Conservation (phyloP, 2,113 vertebrate species). For the Antechinus stuartii region DNA sequence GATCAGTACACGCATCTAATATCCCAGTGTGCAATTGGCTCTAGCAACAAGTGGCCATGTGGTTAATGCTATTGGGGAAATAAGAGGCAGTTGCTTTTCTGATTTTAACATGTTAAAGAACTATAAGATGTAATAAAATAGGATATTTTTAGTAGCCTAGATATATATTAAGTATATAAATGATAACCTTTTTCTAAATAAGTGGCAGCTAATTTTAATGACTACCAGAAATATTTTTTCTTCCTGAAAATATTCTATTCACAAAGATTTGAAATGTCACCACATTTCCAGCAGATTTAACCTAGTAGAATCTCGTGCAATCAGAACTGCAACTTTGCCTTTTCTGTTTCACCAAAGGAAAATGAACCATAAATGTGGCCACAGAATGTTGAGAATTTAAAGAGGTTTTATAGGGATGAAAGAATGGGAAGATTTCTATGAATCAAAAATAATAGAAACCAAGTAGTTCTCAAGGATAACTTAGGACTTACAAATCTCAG, state of each 20-base stretch:
- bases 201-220: constrained; percentile 21
- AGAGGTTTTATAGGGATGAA: not conserved
- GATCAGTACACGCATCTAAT: not conserved
- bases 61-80: constrained; percentile 9
- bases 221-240: not conserved
- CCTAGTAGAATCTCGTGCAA: not conserved
- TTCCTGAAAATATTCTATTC: not conserved
- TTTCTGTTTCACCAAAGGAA: not conserved
- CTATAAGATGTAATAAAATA: not conserved
- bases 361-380: not conserved
- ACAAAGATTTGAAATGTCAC: constrained; percentile 9
- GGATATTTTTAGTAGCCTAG: not conserved
- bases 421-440: not conserved
- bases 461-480: not conserved
- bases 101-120: not conserved
- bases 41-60: constrained; percentile 8
- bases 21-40: not conserved
- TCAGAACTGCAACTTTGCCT: not conserved
- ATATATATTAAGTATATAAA: not conserved
- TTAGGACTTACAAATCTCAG: not conserved
- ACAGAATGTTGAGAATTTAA: not conserved
- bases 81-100: constrained; percentile 12
- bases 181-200: constrained; percentile 31
- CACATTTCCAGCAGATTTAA: constrained; percentile 14
- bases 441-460: constrained; percentile 4